phyloP scores from a whole-genome alignment of 2,797 vertebrate genomes.

The Gobio occitaniae region DNA sequence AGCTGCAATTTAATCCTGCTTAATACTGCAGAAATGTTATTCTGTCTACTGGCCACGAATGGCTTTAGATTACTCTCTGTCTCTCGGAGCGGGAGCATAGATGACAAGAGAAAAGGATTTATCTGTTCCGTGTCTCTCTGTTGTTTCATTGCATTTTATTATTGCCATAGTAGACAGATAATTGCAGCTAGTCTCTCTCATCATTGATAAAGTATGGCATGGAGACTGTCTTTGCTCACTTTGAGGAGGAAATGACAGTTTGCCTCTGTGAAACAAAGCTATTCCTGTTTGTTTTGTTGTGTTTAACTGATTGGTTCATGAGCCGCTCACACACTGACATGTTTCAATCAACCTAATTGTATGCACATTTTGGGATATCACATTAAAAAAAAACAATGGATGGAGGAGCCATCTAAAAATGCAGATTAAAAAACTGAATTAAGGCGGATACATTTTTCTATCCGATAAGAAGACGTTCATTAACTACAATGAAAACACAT shows the following conservation, averaged over 20 bases:
- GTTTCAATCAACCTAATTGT: too few species aligned
- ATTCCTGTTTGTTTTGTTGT: constrained; percentile 21
- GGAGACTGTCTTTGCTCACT: constrained; percentile 10
- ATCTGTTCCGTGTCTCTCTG: neutral
- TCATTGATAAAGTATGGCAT: constrained; percentile 23
- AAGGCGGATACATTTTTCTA: too few species aligned
- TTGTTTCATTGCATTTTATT: constrained; percentile 24
- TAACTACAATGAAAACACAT: too few species aligned
- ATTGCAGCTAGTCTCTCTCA: constrained; percentile 4
- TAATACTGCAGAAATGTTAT: constrained; percentile 65
- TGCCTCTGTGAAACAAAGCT: neutral
- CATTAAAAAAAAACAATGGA: too few species aligned
- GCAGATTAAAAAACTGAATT: too few species aligned
- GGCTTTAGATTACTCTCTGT: constrained; percentile 61
- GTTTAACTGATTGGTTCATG: neutral
- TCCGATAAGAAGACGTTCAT: too few species aligned
- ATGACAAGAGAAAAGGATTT: constrained; percentile 32
- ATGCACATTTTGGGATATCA: too few species aligned
- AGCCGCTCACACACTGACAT: neutral
- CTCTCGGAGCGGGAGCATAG: neutral
- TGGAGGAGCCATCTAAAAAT: too few species aligned
- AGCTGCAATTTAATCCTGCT: constrained; percentile 64
- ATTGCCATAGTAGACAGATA: constrained; percentile 8
- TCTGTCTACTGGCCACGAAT: constrained; percentile 51
- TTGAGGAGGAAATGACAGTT: constrained; percentile 42